A percentile compares a stretch with the other conserved stretches of the same genome.
These are phyloP conservation scores for Odontothrips loti DNA, from an alignment of 2,888 invertebrate genomes.

Conservation along the genomic window DNA sequence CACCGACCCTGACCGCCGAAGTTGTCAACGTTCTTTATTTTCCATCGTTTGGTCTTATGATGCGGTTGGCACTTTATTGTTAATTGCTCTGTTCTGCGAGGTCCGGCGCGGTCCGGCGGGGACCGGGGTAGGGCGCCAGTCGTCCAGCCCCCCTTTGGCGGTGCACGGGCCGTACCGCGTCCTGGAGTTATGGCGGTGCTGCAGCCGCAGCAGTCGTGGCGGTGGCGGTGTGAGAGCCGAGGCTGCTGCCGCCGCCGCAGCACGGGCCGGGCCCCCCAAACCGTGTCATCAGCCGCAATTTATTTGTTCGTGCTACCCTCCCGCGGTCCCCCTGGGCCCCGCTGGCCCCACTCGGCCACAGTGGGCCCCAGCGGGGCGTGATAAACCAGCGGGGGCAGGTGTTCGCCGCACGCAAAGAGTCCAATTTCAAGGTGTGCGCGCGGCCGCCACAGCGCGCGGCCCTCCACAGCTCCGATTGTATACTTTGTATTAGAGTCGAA, in stretches of 20 bases:
- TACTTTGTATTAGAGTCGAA: too few relatives aligned
- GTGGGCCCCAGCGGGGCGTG: not conserved
- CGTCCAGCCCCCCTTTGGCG: not conserved
- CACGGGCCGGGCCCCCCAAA: not conserved
- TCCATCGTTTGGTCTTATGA: not conserved
- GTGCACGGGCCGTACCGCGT: not conserved
- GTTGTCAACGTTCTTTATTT: slow-evolving; percentile 14
- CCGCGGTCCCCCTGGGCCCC: not conserved
- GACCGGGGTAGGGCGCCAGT: not conserved
- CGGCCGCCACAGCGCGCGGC: too few relatives aligned
- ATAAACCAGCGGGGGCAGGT: not conserved
- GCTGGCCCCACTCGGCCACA: not conserved
- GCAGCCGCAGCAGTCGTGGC: not conserved
- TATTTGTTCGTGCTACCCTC: not conserved
- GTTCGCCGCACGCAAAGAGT: too few relatives aligned
- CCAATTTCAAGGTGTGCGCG: too few relatives aligned
- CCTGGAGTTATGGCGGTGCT: not conserved
- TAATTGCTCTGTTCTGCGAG: not conserved
- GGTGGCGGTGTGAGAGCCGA: not conserved
- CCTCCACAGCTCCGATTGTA: too few relatives aligned
- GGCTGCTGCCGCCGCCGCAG: not conserved
- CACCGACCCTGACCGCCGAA: slow-evolving; percentile 11
- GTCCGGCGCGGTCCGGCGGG: not conserved
- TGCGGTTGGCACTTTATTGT: slow-evolving; percentile 21
- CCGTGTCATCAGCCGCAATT: slow-evolving; percentile 13